Percentiles rank a stretch among this genome's conserved stretches.
Conservation (phyloP, 2,888 invertebrate species). For the Stegana nigrithorax region DNA sequence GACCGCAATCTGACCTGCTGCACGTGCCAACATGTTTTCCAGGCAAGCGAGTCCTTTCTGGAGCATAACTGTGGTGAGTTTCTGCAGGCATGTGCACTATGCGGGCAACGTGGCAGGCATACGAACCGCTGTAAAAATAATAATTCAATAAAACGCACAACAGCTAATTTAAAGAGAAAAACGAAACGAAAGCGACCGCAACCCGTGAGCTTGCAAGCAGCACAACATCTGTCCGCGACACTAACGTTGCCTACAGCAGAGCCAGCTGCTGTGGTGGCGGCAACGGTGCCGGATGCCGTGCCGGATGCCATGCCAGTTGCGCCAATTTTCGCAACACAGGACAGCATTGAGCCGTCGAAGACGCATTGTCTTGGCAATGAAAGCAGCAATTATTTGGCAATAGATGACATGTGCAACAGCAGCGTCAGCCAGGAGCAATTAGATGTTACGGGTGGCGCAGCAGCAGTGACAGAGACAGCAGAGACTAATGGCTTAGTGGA, state of each 20-base stretch:
- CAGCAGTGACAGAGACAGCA: constrained; percentile 6
- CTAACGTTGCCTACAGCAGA: background rate
- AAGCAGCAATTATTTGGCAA: constrained; percentile 47
- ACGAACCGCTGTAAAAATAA: constrained; percentile 61
- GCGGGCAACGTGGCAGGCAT: constrained; percentile 66
- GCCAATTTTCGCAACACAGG: too few relatives aligned
- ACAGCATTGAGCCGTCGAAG: too few relatives aligned
- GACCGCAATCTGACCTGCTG: constrained; percentile 82
- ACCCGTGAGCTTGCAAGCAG: constrained; percentile 17
- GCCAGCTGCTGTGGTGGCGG: background rate
- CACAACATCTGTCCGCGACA: background rate
- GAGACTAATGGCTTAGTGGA: background rate
- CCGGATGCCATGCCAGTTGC: too few relatives aligned
- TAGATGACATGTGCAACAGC: constrained; percentile 45
- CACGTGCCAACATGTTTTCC: constrained; percentile 82
- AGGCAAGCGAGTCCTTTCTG: constrained; percentile 80
- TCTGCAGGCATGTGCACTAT: constrained; percentile 64
- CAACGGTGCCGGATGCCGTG: constrained; percentile 3
- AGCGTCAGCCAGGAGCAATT: constrained; percentile 35
- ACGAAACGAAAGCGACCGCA: constrained; percentile 19
- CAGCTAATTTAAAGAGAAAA: constrained; percentile 40
- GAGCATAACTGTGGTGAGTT: constrained; percentile 75
- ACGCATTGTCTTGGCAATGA: background rate
- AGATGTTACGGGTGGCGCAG: background rate
- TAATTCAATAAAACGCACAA: background rate